A percentile compares a stretch with the other conserved stretches of the same genome.
Evolutionary conservation across 2,113 vertebrate species (phyloP).

Genomic region (Calonectris borealis): DNA sequence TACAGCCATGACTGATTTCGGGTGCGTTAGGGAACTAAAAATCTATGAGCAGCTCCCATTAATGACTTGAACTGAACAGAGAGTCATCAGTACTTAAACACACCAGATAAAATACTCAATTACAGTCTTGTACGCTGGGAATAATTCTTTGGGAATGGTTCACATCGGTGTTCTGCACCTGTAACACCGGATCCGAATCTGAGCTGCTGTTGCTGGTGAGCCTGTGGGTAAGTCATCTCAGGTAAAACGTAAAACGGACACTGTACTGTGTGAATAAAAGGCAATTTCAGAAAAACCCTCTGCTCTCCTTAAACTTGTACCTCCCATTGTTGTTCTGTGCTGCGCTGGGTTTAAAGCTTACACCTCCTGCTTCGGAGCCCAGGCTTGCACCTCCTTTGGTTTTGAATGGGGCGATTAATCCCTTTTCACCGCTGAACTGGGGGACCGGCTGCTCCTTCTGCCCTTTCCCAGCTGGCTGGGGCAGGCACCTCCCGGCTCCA

Average conservation of each 20-base stretch:
- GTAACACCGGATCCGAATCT: fast-evolving
- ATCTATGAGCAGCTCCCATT: neutral
- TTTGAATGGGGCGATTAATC: neutral
- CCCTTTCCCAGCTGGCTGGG: neutral
- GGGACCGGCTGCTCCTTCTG: neutral
- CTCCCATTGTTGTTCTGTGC: neutral
- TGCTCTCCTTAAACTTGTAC: neutral
- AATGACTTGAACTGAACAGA: neutral
- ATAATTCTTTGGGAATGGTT: neutral
- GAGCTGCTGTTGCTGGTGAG: neutral
- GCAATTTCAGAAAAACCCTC: neutral
- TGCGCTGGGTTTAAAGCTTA: neutral
- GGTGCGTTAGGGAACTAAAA: neutral
- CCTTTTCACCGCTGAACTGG: neutral
- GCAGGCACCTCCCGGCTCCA: neutral
- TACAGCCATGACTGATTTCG: neutral
- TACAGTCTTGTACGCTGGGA: neutral
- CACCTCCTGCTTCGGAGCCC: fast-evolving
- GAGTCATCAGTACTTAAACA: neutral
- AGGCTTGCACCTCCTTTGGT: neutral
- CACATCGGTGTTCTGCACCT: neutral
- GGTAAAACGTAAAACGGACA: fast-evolving
- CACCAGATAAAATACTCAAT: neutral
- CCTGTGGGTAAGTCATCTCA: neutral
- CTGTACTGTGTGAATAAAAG: fast-evolving